These are phyloP conservation scores for Acropora yongei DNA, from an alignment of 64 coral and sea anemone genomes.

Conservation along the genomic window DNA sequence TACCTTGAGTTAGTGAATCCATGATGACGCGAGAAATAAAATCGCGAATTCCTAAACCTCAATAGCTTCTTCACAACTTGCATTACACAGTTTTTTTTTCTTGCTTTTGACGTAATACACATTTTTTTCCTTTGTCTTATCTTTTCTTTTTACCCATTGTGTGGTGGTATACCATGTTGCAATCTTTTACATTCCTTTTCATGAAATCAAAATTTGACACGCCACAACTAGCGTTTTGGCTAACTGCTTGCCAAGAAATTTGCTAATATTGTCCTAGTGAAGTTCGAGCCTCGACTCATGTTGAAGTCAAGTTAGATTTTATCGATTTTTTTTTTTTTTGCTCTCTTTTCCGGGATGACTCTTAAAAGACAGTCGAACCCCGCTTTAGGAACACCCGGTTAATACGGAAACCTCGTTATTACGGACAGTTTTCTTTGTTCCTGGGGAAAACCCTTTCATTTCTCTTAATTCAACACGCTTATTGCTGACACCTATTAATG, in stretches of 20 bases:
- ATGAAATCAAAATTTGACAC: not conserved
- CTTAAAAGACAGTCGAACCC: not conserved
- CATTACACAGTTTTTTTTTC: not conserved
- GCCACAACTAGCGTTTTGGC: not conserved
- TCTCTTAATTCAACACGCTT: not conserved
- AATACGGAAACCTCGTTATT: not conserved
- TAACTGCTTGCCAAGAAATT: constrained; percentile 1
- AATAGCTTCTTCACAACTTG: no score
- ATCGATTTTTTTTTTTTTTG: not conserved
- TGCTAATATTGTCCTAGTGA: not conserved
- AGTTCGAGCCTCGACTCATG: not conserved
- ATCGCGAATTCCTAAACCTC: not conserved
- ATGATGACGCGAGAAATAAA: not conserved
- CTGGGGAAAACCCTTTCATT: not conserved
- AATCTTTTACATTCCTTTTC: not conserved
- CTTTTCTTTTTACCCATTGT: not conserved
- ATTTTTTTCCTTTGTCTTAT: not conserved
- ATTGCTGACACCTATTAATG: not conserved
- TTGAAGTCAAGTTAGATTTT: not conserved
- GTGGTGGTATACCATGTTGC: not conserved
- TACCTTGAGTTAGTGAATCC: not conserved
- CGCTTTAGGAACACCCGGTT: not conserved
- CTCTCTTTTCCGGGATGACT: not conserved
- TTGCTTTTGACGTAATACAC: constrained; percentile 1
- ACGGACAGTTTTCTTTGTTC: no score